Evolutionary conservation across 2,888 invertebrate genomes (phyloP).

Genomic region (Rhabditoides inermis): DNA sequence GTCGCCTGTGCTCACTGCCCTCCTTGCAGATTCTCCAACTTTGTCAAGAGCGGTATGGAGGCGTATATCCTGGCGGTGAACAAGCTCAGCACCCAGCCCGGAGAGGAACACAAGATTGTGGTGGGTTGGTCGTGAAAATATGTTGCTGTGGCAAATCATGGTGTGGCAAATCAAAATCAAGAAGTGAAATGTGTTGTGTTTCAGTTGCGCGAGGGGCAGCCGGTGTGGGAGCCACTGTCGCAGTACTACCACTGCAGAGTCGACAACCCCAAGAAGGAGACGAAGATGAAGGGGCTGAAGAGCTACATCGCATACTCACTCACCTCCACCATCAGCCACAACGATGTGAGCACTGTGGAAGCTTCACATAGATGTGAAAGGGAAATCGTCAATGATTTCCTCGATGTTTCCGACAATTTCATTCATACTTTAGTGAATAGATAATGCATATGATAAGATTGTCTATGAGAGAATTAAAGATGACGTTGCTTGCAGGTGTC

Average conservation of each 20-base stretch:
- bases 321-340: constrained; percentile 69
- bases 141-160: too few species aligned
- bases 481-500: constrained; percentile 68
- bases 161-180: too few species aligned
- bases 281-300: constrained; percentile 87
- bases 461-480: too few species aligned
- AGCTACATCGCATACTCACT: constrained; percentile 93
- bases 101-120: constrained; percentile 41
- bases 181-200: constrained; percentile 1
- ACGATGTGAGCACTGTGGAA: too few species aligned
- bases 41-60: constrained; percentile 81
- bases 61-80: constrained; percentile 75
- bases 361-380: too few species aligned
- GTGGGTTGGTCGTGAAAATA: constrained; percentile 17
- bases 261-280: constrained; percentile 90
- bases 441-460: too few species aligned
- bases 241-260: constrained; percentile 76
- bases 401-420: too few species aligned
- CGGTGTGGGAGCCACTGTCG: constrained; percentile 69
- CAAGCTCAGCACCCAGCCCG: constrained; percentile 53
- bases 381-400: too few species aligned
- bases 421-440: too few species aligned
- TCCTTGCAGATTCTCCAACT: constrained; percentile 67
- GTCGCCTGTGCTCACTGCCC: too few species aligned
- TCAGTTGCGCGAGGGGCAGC: constrained; percentile 59